These are phyloP conservation scores for Channa argus DNA, from an alignment of 2,113 vertebrate genomes.

Conservation along the genomic window DNA sequence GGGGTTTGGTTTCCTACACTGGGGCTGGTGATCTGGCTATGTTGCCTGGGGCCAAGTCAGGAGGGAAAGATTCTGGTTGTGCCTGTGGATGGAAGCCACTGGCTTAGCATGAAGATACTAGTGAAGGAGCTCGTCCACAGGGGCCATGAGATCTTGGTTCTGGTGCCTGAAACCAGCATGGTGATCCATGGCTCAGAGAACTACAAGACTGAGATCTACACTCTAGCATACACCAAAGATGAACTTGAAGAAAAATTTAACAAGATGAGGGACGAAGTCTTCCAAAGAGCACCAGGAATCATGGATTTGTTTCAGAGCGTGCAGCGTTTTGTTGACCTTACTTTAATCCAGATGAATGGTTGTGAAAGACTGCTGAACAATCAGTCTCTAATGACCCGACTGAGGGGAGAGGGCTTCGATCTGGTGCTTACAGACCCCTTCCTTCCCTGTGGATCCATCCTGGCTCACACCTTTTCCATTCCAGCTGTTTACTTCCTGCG, in stretches of 20 bases:
- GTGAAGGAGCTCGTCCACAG: conserved; percentile 81
- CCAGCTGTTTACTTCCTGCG: conserved; percentile 87
- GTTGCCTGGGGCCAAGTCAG: conserved; percentile 56
- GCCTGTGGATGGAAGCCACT: conserved; percentile 89
- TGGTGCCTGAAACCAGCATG: conserved; percentile 84
- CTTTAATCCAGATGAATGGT: conserved; percentile 59
- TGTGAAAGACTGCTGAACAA: conserved; percentile 80
- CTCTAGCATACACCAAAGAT: conserved; percentile 69
- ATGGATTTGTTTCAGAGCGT: conserved; percentile 47
- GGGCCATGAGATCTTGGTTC: conserved; percentile 84
- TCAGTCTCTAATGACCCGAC: conserved; percentile 73
- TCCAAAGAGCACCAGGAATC: conserved; percentile 25
- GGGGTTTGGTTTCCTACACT: conserved; percentile 52
- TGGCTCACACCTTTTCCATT: conserved; percentile 84
- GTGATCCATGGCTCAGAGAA: conserved; percentile 43
- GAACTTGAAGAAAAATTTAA: conserved; percentile 52
- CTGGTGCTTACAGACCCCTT: conserved; percentile 86
- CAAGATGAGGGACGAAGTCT: conserved; percentile 7
- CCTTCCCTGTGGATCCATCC: conserved; percentile 85
- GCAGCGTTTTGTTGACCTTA: conserved; percentile 59
- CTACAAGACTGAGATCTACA: conserved; percentile 74
- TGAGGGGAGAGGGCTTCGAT: conserved; percentile 82
- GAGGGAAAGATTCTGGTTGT: conserved; percentile 85
- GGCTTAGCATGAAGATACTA: conserved; percentile 88
- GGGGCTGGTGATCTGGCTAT: conserved; percentile 69